phyloP scores from a whole-genome alignment of 2,888 invertebrate species.

The Lepidocyrtoides sp. region DNA sequence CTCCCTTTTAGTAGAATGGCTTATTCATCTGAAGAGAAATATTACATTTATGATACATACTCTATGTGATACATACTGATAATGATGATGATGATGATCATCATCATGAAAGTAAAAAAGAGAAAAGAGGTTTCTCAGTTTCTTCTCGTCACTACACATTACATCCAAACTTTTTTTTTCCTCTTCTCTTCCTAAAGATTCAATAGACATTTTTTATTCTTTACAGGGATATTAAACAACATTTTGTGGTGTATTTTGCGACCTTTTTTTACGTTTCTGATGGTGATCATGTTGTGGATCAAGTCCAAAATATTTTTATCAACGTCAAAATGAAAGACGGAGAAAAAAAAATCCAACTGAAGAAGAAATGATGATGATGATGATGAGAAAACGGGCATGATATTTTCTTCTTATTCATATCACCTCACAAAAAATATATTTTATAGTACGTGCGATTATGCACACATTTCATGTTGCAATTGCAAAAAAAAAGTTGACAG shows the following conservation, averaged over 20 bases:
- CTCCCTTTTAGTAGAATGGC: constrained; percentile 40
- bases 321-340: constrained; percentile 64
- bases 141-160: constrained; percentile 31
- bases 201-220: constrained; percentile 21
- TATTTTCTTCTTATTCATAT: constrained; percentile 3
- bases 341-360: constrained; percentile 1
- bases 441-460: constrained; percentile 60
- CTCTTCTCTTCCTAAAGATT: background rate
- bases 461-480: constrained; percentile 61
- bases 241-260: constrained; percentile 29
- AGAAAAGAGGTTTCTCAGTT: constrained; percentile 45
- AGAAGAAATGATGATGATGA: constrained; percentile 8
- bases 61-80: constrained; percentile 3
- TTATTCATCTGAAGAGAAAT: constrained; percentile 48
- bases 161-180: background rate
- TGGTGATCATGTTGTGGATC: constrained; percentile 72
- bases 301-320: constrained; percentile 80
- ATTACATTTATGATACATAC: constrained; percentile 53
- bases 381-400: background rate
- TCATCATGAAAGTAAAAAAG: constrained; percentile 15
- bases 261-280: constrained; percentile 44
- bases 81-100: constrained; percentile 16
- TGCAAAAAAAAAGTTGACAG: background rate
- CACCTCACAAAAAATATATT: constrained; percentile 18
- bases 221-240: constrained; percentile 26